Conservation (phyloP, 1,140 invertebrate species). For the Drosophila tsacasi region DNA sequence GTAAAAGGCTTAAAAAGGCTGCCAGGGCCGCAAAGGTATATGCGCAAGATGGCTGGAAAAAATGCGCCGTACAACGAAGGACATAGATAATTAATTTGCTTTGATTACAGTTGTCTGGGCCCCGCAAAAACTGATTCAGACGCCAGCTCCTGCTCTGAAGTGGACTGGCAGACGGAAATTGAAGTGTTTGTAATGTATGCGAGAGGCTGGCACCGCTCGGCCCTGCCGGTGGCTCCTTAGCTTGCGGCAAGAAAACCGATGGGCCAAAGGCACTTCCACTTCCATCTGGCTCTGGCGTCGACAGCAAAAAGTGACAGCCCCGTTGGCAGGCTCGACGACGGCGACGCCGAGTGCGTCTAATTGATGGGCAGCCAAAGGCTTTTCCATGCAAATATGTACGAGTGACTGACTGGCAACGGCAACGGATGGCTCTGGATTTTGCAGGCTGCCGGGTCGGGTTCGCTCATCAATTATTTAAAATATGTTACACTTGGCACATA, state of each 20-base stretch:
- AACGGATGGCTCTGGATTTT: conserved; percentile 28
- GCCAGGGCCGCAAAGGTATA: conserved; percentile 13
- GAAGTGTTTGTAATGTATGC: conserved; percentile 75
- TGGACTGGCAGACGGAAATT: conserved; percentile 69
- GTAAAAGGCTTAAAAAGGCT: conserved; percentile 42
- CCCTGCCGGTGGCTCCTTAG: background rate
- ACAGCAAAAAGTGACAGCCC: conserved; percentile 55
- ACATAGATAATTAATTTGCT: conserved; percentile 76
- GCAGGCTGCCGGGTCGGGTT: conserved; percentile 34
- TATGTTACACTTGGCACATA: conserved; percentile 79
- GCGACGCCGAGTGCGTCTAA: conserved; percentile 57
- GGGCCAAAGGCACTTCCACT: conserved; percentile 50
- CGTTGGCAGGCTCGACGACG: conserved; percentile 25
- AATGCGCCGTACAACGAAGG: conserved; percentile 36
- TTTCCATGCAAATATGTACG: conserved; percentile 63
- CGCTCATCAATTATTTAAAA: conserved; percentile 80
- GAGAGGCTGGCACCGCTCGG: conserved; percentile 3
- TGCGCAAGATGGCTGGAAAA: conserved; percentile 22
- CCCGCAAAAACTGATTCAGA: conserved; percentile 25
- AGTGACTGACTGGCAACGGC: conserved; percentile 3
- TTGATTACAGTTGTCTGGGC: conserved; percentile 72
- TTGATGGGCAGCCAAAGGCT: conserved; percentile 71
- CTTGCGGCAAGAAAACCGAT: conserved; percentile 28
- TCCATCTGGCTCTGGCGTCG: conserved; percentile 45
- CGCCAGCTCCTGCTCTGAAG: conserved; percentile 11